These are phyloP conservation scores for Thera britannica DNA, from an alignment of 2,888 invertebrate genomes.

Conservation along the genomic window DNA sequence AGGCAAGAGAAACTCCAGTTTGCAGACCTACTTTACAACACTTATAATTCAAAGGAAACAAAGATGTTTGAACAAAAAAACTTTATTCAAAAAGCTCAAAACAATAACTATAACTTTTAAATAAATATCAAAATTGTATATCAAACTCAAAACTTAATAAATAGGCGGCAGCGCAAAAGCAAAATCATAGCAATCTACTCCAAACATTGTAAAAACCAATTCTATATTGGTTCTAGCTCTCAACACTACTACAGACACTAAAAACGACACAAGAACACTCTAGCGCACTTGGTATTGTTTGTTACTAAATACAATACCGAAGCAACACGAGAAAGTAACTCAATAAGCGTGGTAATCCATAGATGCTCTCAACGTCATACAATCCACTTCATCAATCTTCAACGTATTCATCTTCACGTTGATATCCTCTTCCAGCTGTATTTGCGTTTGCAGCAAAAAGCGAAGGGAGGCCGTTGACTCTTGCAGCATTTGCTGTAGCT, in stretches of 20 bases:
- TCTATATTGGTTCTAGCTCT: not conserved
- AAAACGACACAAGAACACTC: not conserved
- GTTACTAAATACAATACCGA: not conserved
- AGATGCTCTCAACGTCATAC: constrained; percentile 90
- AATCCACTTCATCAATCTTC: constrained; percentile 97
- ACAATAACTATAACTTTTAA: not conserved
- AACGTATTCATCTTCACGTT: constrained; percentile 95
- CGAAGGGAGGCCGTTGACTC: constrained; percentile 91
- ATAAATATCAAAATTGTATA: not conserved
- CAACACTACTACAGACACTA: not conserved
- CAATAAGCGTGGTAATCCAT: constrained; percentile 89
- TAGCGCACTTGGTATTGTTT: not conserved
- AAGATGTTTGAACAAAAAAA: not conserved
- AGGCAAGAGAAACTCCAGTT: no score
- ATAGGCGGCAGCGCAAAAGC: not conserved
- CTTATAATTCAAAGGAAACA: not conserved
- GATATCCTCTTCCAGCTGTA: constrained; percentile 96
- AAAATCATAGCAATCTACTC: not conserved
- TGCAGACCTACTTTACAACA: no score
- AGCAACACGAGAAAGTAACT: not conserved
- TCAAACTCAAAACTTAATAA: not conserved
- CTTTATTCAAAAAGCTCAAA: not conserved
- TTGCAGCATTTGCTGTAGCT: constrained; percentile 88
- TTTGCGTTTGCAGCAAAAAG: constrained; percentile 93
- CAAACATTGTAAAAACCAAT: not conserved